These are phyloP conservation scores for Venustoraphidia nigricollis DNA, from an alignment of 2,888 invertebrate genomes.

Conservation along the genomic window DNA sequence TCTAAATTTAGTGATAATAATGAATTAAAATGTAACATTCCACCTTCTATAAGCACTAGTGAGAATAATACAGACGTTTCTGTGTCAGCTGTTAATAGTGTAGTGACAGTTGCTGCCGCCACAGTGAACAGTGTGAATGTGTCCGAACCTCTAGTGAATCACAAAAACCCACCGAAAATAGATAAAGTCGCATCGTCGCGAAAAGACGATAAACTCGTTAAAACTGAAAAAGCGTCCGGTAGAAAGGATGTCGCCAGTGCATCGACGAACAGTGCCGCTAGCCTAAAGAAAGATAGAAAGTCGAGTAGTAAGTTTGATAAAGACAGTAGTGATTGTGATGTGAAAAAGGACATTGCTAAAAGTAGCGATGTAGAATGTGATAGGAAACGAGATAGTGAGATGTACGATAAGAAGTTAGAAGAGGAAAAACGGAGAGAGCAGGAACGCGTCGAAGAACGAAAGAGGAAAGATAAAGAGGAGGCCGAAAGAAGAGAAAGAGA, in stretches of 20 bases:
- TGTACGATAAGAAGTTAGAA: slow-evolving; percentile 17
- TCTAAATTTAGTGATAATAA: slow-evolving; percentile 1
- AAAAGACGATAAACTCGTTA: too few species aligned
- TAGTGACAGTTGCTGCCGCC: too few species aligned
- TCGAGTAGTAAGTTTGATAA: slow-evolving; percentile 7
- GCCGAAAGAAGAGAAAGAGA: slow-evolving; percentile 12
- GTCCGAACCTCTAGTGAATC: not conserved
- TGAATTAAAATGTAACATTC: slow-evolving; percentile 2
- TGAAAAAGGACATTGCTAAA: slow-evolving; percentile 10
- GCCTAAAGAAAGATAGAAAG: not conserved
- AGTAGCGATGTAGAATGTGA: slow-evolving; percentile 11
- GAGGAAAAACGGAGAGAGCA: slow-evolving; percentile 17
- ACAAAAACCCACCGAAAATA: not conserved
- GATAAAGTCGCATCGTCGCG: not conserved
- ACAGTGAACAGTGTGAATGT: too few species aligned
- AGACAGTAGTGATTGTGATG: slow-evolving; percentile 12
- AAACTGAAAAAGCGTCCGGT: too few species aligned
- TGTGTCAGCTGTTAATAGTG: too few species aligned
- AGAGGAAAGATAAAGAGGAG: slow-evolving; percentile 14
- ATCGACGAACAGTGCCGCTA: not conserved
- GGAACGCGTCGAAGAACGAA: slow-evolving; percentile 14
- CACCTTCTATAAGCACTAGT: not conserved
- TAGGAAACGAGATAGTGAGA: slow-evolving; percentile 20
- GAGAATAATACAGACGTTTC: not conserved
- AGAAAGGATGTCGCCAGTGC: too few species aligned